Evolutionary conservation across 2,888 invertebrate genomes (phyloP).

Genomic region (Acleris sparsana): DNA sequence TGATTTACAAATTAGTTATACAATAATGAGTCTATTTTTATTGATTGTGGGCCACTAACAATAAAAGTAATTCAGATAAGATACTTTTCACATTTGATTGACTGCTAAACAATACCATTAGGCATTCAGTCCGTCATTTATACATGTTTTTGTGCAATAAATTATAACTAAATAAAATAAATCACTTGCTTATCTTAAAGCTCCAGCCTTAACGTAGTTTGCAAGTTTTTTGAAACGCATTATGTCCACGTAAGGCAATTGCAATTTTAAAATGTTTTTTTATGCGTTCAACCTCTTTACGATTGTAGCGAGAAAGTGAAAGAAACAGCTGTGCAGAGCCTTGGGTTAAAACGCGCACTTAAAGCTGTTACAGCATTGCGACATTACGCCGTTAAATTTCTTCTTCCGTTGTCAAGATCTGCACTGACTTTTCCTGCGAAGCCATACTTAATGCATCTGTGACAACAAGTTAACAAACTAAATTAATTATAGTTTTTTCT

Average conservation of each 20-base stretch:
- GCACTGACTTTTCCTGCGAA: neutral
- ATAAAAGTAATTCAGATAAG: no score
- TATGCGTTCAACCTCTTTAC: conserved; percentile 19
- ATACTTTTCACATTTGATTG: no score
- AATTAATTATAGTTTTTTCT: no score
- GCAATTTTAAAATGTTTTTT: conserved; percentile 9
- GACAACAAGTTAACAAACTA: no score
- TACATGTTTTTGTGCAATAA: no score
- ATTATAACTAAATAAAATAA: no score
- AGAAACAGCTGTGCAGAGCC: conserved; percentile 23
- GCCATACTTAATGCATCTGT: no score
- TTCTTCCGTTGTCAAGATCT: conserved; percentile 2
- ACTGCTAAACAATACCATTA: no score
- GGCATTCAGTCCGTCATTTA: no score
- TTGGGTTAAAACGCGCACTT: conserved; percentile 10
- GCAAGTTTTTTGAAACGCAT: conserved; percentile 10
- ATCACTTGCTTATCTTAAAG: no score
- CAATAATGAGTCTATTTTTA: no score
- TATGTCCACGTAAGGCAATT: conserved; percentile 7
- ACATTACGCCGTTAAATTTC: conserved; percentile 13
- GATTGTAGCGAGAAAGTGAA: conserved; percentile 27
- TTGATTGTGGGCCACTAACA: no score
- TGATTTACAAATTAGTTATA: neutral
- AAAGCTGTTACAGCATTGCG: neutral
- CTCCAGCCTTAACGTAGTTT: neutral